Conservation (phyloP, 2,113 vertebrate genomes). For the Calyptommatus sinebrachiatus region DNA sequence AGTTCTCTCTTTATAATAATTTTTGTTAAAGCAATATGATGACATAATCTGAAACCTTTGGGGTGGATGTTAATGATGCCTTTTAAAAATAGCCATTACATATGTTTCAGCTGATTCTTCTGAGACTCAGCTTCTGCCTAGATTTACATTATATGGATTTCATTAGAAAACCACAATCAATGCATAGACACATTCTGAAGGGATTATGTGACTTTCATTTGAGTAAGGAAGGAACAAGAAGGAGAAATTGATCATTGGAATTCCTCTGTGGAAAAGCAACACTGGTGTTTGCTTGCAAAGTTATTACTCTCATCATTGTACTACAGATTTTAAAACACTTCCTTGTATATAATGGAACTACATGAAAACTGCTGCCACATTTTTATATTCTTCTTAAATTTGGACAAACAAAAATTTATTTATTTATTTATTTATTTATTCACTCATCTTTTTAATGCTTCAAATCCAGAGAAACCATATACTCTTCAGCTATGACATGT, state of each 20-base stretch:
- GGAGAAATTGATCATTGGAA: constrained; percentile 26
- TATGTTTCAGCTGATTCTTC: not conserved
- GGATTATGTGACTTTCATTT: constrained; percentile 24
- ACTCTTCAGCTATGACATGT: not conserved
- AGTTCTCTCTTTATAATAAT: not conserved
- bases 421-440: too few relatives aligned
- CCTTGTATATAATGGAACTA: not conserved
- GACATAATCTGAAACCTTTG: not conserved
- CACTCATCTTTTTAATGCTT: not conserved
- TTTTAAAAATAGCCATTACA: not conserved
- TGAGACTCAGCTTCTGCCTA: constrained; percentile 38
- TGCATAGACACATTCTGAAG: constrained; percentile 36
- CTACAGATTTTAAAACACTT: not conserved
- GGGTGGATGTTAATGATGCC: not conserved
- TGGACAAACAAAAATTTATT: not conserved
- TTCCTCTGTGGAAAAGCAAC: constrained; percentile 2
- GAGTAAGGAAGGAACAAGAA: too few relatives aligned
- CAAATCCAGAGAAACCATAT: not conserved
- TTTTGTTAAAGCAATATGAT: not conserved
- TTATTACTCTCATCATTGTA: not conserved
- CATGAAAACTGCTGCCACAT: not conserved
- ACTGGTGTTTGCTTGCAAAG: not conserved
- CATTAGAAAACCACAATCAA: constrained; percentile 37
- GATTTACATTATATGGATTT: constrained; percentile 23
- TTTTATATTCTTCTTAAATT: not conserved